phyloP scores from a whole-genome alignment of 2,888 invertebrate species.

The Pocota personata region DNA sequence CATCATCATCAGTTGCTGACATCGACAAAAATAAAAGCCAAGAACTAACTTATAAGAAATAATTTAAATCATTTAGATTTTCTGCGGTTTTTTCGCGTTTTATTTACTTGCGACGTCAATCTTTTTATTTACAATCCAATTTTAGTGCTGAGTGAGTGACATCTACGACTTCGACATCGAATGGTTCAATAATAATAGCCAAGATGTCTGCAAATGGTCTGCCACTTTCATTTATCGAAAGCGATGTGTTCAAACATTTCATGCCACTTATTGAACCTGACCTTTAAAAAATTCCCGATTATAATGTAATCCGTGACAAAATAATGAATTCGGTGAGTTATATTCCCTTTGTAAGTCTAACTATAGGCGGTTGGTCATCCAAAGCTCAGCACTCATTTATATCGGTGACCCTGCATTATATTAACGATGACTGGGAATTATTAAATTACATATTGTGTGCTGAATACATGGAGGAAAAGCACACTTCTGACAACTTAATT shows the following conservation, averaged over 20 bases:
- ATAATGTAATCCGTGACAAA: not conserved
- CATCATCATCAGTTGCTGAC: not conserved
- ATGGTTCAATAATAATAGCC: not conserved
- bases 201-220: not conserved
- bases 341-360: not conserved
- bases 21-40: not conserved
- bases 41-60: not conserved
- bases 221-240: conserved; percentile 20
- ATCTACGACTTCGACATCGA: not conserved
- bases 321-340: not conserved
- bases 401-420: not conserved
- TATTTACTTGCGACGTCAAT: no score
- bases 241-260: conserved; percentile 1
- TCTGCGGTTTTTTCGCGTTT: not conserved
- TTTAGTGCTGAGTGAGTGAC: not conserved
- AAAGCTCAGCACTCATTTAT: conserved; percentile 1
- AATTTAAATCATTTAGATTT: not conserved
- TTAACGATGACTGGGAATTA: not conserved
- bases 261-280: conserved; percentile 13
- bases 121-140: no score
- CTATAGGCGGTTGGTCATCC: conserved; percentile 21
- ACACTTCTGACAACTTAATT: conserved; percentile 1
- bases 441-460: not conserved
- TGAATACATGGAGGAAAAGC: no score
- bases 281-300: not conserved